phyloP scores from a whole-genome alignment of 2,113 vertebrate species.

The Carlito syrichta region DNA sequence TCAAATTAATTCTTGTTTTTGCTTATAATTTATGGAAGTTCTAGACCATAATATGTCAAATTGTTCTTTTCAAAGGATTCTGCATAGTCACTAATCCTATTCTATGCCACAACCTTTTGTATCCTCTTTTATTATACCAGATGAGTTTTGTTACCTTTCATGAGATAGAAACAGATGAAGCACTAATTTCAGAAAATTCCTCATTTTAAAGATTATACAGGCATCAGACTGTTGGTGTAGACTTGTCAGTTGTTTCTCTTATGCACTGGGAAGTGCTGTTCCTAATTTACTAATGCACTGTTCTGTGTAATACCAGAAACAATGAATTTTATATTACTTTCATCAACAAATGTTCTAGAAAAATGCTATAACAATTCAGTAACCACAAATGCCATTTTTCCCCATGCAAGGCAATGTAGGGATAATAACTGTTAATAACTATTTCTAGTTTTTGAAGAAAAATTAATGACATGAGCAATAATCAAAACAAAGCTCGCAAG shows the following conservation, averaged over 20 bases:
- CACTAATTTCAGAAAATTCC: neutral
- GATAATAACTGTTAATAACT: neutral
- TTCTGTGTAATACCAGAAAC: neutral
- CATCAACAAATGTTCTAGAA: neutral
- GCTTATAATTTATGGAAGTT: neutral
- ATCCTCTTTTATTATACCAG: too few species aligned
- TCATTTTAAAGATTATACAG: neutral
- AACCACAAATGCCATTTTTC: neutral
- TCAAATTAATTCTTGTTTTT: neutral
- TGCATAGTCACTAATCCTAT: neutral
- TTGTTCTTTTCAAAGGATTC: neutral
- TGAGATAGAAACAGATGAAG: neutral
- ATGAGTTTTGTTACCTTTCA: neutral
- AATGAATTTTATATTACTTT: neutral
- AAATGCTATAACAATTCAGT: neutral
- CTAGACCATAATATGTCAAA: neutral
- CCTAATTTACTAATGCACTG: neutral
- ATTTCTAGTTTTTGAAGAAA: neutral
- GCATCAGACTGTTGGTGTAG: neutral
- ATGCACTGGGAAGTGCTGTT: neutral
- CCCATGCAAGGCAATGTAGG: neutral
- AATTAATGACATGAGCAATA: neutral
- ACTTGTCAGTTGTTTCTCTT: neutral
- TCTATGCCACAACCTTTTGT: too few species aligned
- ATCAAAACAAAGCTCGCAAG: neutral